Percentiles rank a stretch among this genome's conserved stretches.
Conservation (phyloP, 2,113 vertebrate genomes). For the Maccullochella peelii region DNA sequence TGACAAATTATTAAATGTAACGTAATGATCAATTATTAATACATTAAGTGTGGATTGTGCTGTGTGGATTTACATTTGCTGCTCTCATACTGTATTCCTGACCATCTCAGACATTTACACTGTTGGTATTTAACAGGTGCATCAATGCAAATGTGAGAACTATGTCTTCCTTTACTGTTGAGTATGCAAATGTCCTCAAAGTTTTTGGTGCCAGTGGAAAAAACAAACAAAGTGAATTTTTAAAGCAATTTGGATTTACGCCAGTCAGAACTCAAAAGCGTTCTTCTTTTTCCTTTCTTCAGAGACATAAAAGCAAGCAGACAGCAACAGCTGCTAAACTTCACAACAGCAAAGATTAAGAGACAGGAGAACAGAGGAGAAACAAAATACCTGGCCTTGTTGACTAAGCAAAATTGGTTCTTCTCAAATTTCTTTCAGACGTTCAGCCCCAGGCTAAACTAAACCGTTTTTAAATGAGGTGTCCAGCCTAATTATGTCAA, state of each 20-base stretch:
- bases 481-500: conserved; percentile 59
- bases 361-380: conserved; percentile 23
- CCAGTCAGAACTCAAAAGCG: conserved; percentile 19
- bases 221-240: background rate
- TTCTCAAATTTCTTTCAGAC: conserved; percentile 36
- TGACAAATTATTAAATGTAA: background rate
- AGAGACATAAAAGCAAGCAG: conserved; percentile 34
- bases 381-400: conserved; percentile 27
- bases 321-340: conserved; percentile 54
- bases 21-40: background rate
- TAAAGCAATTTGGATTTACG: conserved; percentile 9
- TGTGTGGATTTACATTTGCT: background rate
- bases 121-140: background rate
- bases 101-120: background rate
- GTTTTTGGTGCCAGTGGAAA: conserved; percentile 8
- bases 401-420: conserved; percentile 40
- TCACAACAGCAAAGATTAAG: conserved; percentile 44
- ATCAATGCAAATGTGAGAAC: background rate
- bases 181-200: background rate
- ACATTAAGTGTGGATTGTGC: background rate
- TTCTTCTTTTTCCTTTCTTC: conserved; percentile 25
- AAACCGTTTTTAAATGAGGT: conserved; percentile 56
- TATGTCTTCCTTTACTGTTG: background rate
- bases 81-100: background rate
- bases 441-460: conserved; percentile 44